These are phyloP conservation scores for crab-eating macaque (Macaca fascicularis) DNA, from an alignment of 2,113 vertebrate genomes.

Conservation along the genomic window T2T-MFA8v1.1 NC_088379.1:1919501-1920000, in stretches of 20 bases:
- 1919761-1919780: background rate
- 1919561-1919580: background rate
- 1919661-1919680: accelerated
- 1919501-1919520: accelerated
- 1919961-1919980: background rate
- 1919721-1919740: accelerated
- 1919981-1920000: background rate
- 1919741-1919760: background rate
- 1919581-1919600: background rate
- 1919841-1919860: background rate
- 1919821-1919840: background rate
- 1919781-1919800: background rate
- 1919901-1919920: background rate
- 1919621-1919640: accelerated
- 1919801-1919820: accelerated
- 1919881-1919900: background rate
- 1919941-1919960: background rate
- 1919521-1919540: accelerated
- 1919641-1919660: too few relatives aligned
- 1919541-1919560: background rate
- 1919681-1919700: background rate
- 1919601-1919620: background rate
- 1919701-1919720: background rate
- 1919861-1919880: background rate
- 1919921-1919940: background rate